Conservation (phyloP, 64 coral and sea anemone genomes). For the Acropora yongei region DNA sequence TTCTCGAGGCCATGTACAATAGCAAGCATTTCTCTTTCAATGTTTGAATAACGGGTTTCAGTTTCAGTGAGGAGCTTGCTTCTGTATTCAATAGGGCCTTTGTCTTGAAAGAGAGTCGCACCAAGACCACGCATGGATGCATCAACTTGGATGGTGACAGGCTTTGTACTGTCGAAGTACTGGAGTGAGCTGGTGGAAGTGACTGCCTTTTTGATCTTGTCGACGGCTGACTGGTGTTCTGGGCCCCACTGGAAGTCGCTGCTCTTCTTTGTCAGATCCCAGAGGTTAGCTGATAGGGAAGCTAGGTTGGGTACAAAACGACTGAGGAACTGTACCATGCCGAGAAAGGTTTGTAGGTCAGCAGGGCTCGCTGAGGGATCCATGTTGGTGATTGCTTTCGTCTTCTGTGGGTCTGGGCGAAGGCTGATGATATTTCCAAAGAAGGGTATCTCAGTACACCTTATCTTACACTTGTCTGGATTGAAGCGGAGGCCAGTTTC, state of each 20-base stretch:
- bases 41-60: conserved; percentile 57
- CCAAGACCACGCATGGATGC: conserved; percentile 56
- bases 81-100: conserved; percentile 49
- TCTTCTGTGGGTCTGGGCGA: conserved; percentile 51
- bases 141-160: conserved; percentile 65
- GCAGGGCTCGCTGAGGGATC: conserved; percentile 51
- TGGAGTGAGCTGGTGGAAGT: conserved; percentile 51
- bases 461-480: conserved; percentile 52
- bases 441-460: conserved; percentile 34
- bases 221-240: conserved; percentile 60
- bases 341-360: conserved; percentile 76
- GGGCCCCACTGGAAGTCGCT: too few species aligned
- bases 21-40: too few species aligned
- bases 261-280: conserved; percentile 63
- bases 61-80: conserved; percentile 70
- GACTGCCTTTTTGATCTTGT: conserved; percentile 50
- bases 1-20: too few species aligned
- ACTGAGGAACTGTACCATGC: conserved; percentile 70
- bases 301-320: conserved; percentile 60
- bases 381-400: conserved; percentile 72
- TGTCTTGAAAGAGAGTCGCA: conserved; percentile 49
- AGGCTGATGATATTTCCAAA: conserved; percentile 70
- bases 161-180: conserved; percentile 61
- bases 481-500: conserved; percentile 48
- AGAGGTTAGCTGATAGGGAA: conserved; percentile 38